Evolutionary conservation across 2,113 vertebrate genomes (phyloP).

Genomic region (Octodon degus): DNA sequence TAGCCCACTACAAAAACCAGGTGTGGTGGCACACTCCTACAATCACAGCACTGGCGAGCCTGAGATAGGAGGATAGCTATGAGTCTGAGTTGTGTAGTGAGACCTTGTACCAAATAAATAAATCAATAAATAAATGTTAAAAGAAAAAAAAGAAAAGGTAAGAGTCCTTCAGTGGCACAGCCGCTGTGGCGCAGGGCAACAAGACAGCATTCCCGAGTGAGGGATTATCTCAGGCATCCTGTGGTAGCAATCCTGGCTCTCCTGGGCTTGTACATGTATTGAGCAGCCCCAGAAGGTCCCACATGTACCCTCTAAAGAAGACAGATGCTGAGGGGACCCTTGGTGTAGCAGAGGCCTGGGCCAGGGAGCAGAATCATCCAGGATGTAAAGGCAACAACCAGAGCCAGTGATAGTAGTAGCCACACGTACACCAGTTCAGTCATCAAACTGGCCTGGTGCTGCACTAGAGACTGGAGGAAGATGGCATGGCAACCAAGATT

Average conservation of each 20-base stretch:
- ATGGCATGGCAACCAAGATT: background rate
- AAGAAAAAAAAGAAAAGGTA: no score
- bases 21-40: no score
- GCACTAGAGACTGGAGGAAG: background rate
- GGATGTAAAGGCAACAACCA: background rate
- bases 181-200: background rate
- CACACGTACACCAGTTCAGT: background rate
- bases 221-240: rapidly evolving
- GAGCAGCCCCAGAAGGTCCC: background rate
- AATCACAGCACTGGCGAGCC: no score
- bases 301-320: background rate
- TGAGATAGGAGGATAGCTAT: no score
- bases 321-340: background rate
- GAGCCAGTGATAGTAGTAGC: background rate
- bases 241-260: background rate
- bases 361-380: background rate
- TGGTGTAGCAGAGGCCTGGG: background rate
- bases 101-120: no score
- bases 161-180: background rate
- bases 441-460: background rate
- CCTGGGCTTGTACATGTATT: background rate
- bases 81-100: no score
- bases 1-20: no score
- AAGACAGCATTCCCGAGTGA: background rate
- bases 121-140: no score